These are phyloP conservation scores for Aproaerema taeniolella DNA, from an alignment of 2,888 invertebrate species.

Conservation along the genomic window DNA sequence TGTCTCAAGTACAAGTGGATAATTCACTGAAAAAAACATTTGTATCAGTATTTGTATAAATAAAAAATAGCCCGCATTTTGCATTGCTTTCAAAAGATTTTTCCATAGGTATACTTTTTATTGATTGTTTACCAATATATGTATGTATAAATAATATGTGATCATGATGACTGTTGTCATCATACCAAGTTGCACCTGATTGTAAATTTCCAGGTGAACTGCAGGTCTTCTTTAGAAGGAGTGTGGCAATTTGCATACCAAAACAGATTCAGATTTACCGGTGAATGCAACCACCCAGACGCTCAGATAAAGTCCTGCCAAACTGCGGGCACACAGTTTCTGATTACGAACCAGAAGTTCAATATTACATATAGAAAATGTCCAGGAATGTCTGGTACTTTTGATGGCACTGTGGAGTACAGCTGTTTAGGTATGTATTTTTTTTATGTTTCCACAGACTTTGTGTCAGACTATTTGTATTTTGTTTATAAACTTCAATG, in stretches of 20 bases:
- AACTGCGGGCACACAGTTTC: slow-evolving; percentile 95
- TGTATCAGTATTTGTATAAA: too few species aligned
- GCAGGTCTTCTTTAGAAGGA: slow-evolving; percentile 94
- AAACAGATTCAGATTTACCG: slow-evolving; percentile 93
- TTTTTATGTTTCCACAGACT: too few species aligned
- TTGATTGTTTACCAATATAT: too few species aligned
- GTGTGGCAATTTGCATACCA: slow-evolving; percentile 98
- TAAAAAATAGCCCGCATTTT: too few species aligned
- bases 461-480: neutral
- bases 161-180: too few species aligned
- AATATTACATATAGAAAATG: slow-evolving; percentile 96
- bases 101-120: too few species aligned
- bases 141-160: too few species aligned
- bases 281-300: slow-evolving; percentile 92
- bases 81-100: too few species aligned
- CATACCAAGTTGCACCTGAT: too few species aligned
- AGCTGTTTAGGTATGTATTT: slow-evolving; percentile 90
- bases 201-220: slow-evolving; percentile 81
- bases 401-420: slow-evolving; percentile 94
- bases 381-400: slow-evolving; percentile 91
- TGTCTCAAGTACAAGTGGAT: too few species aligned
- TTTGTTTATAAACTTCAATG: neutral
- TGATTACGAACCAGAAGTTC: slow-evolving; percentile 97
- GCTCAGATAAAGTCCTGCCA: slow-evolving; percentile 96
- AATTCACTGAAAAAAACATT: too few species aligned